Conservation (phyloP, 2,888 invertebrate species). For the Euzophera pinguis region DNA sequence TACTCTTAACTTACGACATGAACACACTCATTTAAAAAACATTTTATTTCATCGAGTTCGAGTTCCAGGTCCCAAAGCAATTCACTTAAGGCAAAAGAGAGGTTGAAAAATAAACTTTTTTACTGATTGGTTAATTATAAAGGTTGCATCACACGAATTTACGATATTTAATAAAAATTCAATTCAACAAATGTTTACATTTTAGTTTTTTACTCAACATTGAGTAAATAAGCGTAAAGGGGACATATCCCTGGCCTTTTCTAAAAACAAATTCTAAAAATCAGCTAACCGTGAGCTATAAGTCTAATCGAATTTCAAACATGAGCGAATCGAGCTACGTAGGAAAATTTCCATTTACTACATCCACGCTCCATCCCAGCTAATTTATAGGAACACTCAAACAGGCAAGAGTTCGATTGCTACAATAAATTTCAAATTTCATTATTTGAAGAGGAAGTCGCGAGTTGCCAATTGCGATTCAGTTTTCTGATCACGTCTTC, state of each 20-base stretch:
- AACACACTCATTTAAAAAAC: too few species aligned
- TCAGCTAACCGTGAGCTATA: neutral
- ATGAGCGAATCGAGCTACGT: slow-evolving; percentile 26
- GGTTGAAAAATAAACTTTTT: too few species aligned
- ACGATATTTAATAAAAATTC: too few species aligned
- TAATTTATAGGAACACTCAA: slow-evolving; percentile 64
- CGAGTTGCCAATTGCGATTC: slow-evolving; percentile 68
- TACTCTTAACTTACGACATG: too few species aligned
- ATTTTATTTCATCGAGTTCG: too few species aligned
- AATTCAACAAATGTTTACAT: too few species aligned
- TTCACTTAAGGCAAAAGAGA: too few species aligned
- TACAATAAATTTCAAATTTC: slow-evolving; percentile 76
- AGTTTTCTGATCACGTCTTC: slow-evolving; percentile 74
- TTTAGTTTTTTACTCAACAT: too few species aligned
- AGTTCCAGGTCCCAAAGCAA: too few species aligned
- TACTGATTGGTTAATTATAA: too few species aligned
- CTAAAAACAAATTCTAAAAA: neutral
- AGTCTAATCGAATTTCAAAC: slow-evolving; percentile 35
- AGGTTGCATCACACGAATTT: too few species aligned
- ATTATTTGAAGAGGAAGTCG: slow-evolving; percentile 76
- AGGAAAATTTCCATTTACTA: slow-evolving; percentile 35
- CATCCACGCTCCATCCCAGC: slow-evolving; percentile 42
- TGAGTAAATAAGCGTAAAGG: neutral
- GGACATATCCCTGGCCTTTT: neutral
- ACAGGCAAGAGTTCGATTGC: slow-evolving; percentile 50